Evolutionary conservation across 2,797 vertebrate species (phyloP).

Genomic region (Siniperca scherzeri): DNA sequence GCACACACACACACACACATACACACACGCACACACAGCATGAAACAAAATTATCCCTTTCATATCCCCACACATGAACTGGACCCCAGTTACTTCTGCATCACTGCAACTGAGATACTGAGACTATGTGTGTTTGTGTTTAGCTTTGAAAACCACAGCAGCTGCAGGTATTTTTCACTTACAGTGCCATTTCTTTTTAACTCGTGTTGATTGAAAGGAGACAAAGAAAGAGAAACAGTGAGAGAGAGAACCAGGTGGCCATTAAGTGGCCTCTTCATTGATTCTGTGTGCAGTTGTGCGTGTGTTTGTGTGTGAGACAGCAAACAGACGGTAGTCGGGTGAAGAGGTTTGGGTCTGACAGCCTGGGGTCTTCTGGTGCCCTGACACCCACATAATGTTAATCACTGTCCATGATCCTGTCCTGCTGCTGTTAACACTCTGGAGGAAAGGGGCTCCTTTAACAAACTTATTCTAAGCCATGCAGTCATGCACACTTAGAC

Average conservation of each 20-base stretch:
- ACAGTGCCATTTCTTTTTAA: constrained; percentile 55
- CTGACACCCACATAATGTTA: constrained; percentile 66
- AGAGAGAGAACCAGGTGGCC: constrained; percentile 44
- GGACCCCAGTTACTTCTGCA: constrained; percentile 25
- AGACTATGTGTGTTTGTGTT: constrained; percentile 19
- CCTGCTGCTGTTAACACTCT: constrained; percentile 52
- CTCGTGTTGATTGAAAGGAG: constrained; percentile 52
- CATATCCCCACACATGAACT: constrained; percentile 23
- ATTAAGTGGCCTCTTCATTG: constrained; percentile 49
- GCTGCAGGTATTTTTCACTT: constrained; percentile 54
- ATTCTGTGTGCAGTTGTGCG: constrained; percentile 32
- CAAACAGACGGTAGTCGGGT: constrained; percentile 56
- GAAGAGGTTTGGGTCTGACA: constrained; percentile 57
- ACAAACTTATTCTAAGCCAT: constrained; percentile 32
- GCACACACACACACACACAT: not conserved
- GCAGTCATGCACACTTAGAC: constrained; percentile 9
- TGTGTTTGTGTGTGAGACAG: constrained; percentile 31
- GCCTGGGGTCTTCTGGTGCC: constrained; percentile 49
- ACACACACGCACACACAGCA: not conserved
- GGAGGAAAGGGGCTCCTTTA: constrained; percentile 22
- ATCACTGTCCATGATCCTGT: constrained; percentile 62
- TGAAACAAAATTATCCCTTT: constrained; percentile 40
- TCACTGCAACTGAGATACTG: not conserved
- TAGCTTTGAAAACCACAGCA: constrained; percentile 50
- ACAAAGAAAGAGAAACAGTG: constrained; percentile 48